Evolutionary conservation across 2,113 vertebrate genomes (phyloP), one percentile per base, ranked within the genome.

Genomic region (Jaculus jaculus): DNA sequence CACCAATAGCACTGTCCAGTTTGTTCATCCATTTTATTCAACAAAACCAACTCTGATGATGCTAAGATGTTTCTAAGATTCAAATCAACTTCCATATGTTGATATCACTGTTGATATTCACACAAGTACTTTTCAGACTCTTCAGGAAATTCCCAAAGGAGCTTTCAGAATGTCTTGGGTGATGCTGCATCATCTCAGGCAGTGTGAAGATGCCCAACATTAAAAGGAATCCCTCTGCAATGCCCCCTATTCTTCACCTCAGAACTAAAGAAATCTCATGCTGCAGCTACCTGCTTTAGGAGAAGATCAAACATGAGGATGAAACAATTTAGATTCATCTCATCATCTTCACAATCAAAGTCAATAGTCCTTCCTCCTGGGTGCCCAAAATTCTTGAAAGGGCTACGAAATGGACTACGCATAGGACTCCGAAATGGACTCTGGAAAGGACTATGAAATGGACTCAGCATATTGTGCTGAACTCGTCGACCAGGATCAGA

Each of bases 251-350:
- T 84, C 95, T 93, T 90, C 90, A 90, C 78, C 74, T 95, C 84
- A 71, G 83, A 96, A 95, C 73, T 90, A 94, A 95, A 94, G 89
- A 84, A 94, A 95, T 94, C 58, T 93, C 95, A 91, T 92, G 93
- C 88, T 74, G 58, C 39, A 58, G 96, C 97, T 98, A 99, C 99
- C 99, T 99, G 99, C 97, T 99, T 99, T 87, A 99, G 97, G 97
- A 99, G 98, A 97, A 99, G 99, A 97, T 99, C 99, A 97, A 99
- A 99, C 99, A 99, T 99, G 95, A 99, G 99, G 97, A 99, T 99
- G 98, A 99, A 99, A 98, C 99, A 99, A 98, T 99, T 99, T 89
- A 99, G 98, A 98, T 99, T 99, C 99, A 99, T 99, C 97, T 99
- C 99, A 77, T 99, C 99, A 63, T 99, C 99, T 71, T 99, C 99